Base-by-base conservation (phyloP, 2,888 invertebrate genomes). In the Caenorhabditis sp. region DNA sequence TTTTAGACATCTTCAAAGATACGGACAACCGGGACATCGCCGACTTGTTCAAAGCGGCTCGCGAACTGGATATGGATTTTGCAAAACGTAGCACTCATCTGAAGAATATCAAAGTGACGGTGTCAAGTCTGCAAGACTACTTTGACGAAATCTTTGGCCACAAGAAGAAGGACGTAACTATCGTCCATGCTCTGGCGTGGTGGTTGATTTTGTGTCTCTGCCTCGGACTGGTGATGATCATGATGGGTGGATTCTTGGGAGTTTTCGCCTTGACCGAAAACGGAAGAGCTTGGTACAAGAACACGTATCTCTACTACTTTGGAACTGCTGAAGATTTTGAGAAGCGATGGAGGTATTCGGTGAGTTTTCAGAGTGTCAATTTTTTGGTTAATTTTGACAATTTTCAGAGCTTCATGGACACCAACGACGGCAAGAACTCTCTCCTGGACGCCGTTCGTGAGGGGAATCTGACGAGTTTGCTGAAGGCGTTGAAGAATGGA, bases 381-480 rank as follows among this genome's bases (percentile, higher is more conserved):
- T 59, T 3, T 2, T 6, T 8, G 19, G 22, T 35, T 1, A 22
- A 41, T 3, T 19, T 19, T 2, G 19, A 47, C 8, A 2, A n/a
- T n/a, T 63, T 63, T 16, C 63, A 63, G 63, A 8, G 19, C 0
- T 63, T 63, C 44, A 24, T 63, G 41, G 63, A 63, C 44, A 63
- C 22, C n/a, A 7, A 3, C 14, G 41, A 44, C 19, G 41, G 44
- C 16, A 63, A 63, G 16, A 63, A 63, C 16, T 10, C 41, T 10
- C 12, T 63, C 3, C 16, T 63, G 14, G 63, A 63, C 19, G 63
- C 63, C 5, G 63, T 63, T 16, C 63, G 44, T 24, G 63, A 63
- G 12, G 44, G 28, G 0, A 63, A 63, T n/a, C 19, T 6, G 10
- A 44, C 26, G 5, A 63, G 22, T 26, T 24, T 63, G 24, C 7